A percentile compares a stretch with the other conserved stretches of the same genome.
Evolutionary conservation across 2,888 invertebrate species (phyloP).

Genomic region (Sepioteuthis lessoniana): DNA sequence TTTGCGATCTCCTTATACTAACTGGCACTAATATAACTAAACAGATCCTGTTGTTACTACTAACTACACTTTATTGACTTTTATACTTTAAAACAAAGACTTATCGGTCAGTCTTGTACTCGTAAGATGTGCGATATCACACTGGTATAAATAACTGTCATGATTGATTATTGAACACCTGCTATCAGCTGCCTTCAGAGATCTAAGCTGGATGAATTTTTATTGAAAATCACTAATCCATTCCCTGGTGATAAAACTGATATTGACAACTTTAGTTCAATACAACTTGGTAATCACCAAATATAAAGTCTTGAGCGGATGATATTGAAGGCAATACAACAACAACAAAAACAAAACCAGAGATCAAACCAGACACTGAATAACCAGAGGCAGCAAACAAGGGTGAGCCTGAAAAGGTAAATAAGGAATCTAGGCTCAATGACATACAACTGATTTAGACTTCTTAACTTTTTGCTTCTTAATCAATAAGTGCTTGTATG

Average conservation of each 20-base stretch:
- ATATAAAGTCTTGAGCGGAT: not conserved
- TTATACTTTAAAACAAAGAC: not conserved
- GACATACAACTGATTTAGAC: slow-evolving; percentile 25
- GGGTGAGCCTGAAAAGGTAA: not conserved
- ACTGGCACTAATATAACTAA: not conserved
- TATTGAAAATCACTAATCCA: slow-evolving; percentile 14
- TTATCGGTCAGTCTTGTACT: not conserved
- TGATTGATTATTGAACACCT: not conserved
- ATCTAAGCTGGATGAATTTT: slow-evolving; percentile 23
- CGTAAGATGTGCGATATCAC: not conserved
- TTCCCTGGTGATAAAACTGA: not conserved
- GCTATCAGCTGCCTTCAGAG: not conserved
- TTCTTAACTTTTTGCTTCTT: slow-evolving; percentile 33
- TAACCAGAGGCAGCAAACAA: not conserved
- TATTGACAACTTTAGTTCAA: not conserved
- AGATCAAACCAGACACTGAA: not conserved
- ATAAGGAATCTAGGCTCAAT: slow-evolving; percentile 2
- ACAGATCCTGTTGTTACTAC: not conserved
- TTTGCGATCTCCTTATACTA: not conserved
- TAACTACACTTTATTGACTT: not conserved
- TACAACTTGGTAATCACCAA: not conserved
- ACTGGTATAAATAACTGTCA: not conserved
- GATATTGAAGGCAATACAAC: not conserved
- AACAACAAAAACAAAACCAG: not conserved
- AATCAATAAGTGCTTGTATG: not conserved